These are phyloP conservation scores for Toxotes chatareus DNA, from an alignment of 2,113 vertebrate species.

Conservation along the genomic window DNA sequence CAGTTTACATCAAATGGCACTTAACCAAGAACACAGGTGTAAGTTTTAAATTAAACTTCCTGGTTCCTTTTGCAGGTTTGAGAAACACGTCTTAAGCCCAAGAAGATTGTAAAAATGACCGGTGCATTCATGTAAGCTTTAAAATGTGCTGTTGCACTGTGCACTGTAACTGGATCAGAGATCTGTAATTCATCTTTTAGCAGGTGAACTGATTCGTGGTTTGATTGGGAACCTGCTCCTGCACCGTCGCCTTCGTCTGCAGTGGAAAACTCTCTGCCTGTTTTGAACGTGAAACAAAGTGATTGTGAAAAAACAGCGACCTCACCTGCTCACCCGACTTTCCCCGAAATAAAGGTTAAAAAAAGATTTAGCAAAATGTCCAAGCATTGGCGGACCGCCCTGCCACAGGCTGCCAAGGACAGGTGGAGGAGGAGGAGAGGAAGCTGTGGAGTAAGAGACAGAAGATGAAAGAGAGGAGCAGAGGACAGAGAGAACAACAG, in stretches of 20 bases:
- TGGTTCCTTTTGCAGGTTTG: too few relatives aligned
- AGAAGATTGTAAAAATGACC: too few relatives aligned
- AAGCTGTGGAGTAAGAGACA: constrained; percentile 22
- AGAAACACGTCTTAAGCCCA: too few relatives aligned
- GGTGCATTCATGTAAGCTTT: too few relatives aligned
- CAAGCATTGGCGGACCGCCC: constrained; percentile 23
- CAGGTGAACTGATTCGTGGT: too few relatives aligned
- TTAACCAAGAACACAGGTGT: too few relatives aligned
- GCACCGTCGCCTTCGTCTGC: neutral
- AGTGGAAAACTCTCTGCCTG: neutral
- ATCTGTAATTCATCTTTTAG: too few relatives aligned
- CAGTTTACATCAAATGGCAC: too few relatives aligned
- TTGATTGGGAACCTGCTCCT: too few relatives aligned
- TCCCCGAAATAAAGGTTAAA: constrained; percentile 12
- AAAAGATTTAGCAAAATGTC: neutral
- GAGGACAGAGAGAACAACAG: constrained; percentile 18
- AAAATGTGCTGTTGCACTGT: too few relatives aligned
- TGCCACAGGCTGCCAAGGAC: constrained; percentile 44
- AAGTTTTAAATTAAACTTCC: too few relatives aligned
- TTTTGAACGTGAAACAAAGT: neutral
- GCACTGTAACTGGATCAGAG: too few relatives aligned
- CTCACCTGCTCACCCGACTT: neutral
- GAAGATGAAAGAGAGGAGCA: constrained; percentile 37
- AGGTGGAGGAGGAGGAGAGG: constrained; percentile 43
- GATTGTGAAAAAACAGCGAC: neutral